phyloP scores from a whole-genome alignment of 2,797 vertebrate species.

The Platalea minor region DNA sequence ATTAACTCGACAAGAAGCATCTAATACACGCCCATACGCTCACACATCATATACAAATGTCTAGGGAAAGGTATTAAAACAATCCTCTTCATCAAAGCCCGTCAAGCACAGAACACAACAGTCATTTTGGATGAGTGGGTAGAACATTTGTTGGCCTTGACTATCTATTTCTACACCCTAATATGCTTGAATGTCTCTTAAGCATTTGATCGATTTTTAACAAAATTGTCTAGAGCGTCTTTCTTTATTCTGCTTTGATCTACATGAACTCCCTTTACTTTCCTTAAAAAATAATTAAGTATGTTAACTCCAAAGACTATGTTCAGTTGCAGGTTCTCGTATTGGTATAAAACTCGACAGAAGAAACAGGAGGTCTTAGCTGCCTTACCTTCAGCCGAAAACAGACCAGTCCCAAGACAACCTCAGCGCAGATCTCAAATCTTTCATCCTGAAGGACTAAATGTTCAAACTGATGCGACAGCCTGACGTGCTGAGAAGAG shows the following conservation, averaged over 20 bases:
- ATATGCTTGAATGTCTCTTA: not conserved
- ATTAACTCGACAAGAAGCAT: not conserved
- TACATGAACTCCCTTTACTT: not conserved
- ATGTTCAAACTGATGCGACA: constrained; percentile 89
- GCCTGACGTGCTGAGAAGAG: constrained; percentile 82
- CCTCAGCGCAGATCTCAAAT: constrained; percentile 91
- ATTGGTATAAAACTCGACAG: not conserved
- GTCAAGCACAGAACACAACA: not conserved
- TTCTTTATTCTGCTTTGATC: not conserved
- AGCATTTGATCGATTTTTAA: not conserved
- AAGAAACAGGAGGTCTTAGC: not conserved
- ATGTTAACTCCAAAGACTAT: not conserved
- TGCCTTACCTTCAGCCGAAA: constrained; percentile 92
- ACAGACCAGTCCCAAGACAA: constrained; percentile 91
- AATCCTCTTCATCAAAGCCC: not conserved
- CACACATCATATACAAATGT: not conserved
- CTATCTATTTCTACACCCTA: not conserved
- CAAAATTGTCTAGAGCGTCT: not conserved
- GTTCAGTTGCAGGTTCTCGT: not conserved
- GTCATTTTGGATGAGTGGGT: not conserved
- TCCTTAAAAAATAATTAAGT: not conserved
- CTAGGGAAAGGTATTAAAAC: not conserved
- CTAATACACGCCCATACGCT: not conserved
- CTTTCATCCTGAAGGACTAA: constrained; percentile 85
- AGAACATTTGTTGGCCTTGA: not conserved